Conservation (phyloP, 2,888 invertebrate species). For the Cartodere bifasciata region DNA sequence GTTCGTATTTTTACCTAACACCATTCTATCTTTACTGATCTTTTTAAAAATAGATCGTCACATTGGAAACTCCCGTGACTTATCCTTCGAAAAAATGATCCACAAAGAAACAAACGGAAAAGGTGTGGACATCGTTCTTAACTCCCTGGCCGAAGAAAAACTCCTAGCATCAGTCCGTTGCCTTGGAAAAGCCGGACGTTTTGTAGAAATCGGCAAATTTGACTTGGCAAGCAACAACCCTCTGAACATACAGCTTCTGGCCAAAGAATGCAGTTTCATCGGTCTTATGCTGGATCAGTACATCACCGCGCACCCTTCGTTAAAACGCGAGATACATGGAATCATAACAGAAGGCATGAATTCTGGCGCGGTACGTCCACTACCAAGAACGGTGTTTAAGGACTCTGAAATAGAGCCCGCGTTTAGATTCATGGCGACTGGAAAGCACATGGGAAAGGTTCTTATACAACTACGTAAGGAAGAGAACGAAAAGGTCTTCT, state of each 20-base stretch:
- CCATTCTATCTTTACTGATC: no score
- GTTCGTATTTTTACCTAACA: no score
- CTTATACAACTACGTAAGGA: slow-evolving; percentile 32
- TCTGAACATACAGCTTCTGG: slow-evolving; percentile 50
- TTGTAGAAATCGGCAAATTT: slow-evolving; percentile 54
- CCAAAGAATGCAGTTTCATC: slow-evolving; percentile 60
- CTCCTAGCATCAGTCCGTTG: slow-evolving; percentile 34
- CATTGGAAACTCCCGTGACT: slow-evolving; percentile 60
- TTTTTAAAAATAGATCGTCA: slow-evolving; percentile 7
- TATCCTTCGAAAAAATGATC: slow-evolving; percentile 78
- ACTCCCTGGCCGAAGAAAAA: slow-evolving; percentile 85
- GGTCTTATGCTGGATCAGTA: slow-evolving; percentile 35
- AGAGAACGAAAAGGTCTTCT: slow-evolving; percentile 13
- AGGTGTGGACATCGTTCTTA: slow-evolving; percentile 83
- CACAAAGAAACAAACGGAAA: slow-evolving; percentile 66
- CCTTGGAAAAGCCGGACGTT: slow-evolving; percentile 35
- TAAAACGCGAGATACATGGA: neutral
- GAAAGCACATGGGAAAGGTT: slow-evolving; percentile 73
- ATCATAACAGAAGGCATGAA: slow-evolving; percentile 42
- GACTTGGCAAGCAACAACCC: slow-evolving; percentile 43
- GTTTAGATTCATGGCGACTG: slow-evolving; percentile 49
- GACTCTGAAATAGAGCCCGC: slow-evolving; percentile 57
- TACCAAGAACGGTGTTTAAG: slow-evolving; percentile 50
- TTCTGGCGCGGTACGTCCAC: slow-evolving; percentile 54
- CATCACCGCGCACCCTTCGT: neutral